Evolutionary conservation across 2,113 vertebrate genomes (phyloP).

Genomic region (Recurvirostra avosetta): DNA sequence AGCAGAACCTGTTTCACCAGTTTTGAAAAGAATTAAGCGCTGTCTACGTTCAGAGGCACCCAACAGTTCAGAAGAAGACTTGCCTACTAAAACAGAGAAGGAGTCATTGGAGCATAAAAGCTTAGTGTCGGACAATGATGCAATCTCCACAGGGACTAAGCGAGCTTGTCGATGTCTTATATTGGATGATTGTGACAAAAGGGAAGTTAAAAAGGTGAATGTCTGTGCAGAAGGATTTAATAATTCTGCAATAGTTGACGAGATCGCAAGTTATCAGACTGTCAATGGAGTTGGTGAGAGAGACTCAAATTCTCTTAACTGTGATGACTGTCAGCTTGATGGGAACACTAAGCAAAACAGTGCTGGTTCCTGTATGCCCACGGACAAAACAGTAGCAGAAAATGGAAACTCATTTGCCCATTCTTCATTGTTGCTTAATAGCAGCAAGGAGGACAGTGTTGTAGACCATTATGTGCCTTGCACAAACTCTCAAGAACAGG

Average conservation of each 20-base stretch:
- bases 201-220: slow-evolving; percentile 82
- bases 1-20: slow-evolving; percentile 78
- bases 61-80: slow-evolving; percentile 84
- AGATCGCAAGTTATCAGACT: slow-evolving; percentile 78
- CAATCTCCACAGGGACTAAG: slow-evolving; percentile 77
- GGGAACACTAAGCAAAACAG: slow-evolving; percentile 71
- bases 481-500: slow-evolving; percentile 86
- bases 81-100: slow-evolving; percentile 75
- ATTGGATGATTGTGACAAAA: slow-evolving; percentile 84
- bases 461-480: slow-evolving; percentile 94
- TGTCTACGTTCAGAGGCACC: slow-evolving; percentile 86
- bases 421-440: slow-evolving; percentile 79
- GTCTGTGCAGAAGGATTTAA: slow-evolving; percentile 73
- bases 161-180: slow-evolving; percentile 79
- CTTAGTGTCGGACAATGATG: slow-evolving; percentile 80
- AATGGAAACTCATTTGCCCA: slow-evolving; percentile 74
- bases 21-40: slow-evolving; percentile 89
- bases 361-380: slow-evolving; percentile 65
- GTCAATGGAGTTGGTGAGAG: slow-evolving; percentile 88
- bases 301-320: slow-evolving; percentile 77
- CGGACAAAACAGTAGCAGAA: slow-evolving; percentile 80
- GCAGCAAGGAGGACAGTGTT: slow-evolving; percentile 80
- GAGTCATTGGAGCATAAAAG: slow-evolving; percentile 75
- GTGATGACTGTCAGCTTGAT: slow-evolving; percentile 76
- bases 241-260: slow-evolving; percentile 67